Conservation (phyloP, 2,797 vertebrate genomes). For the Sebastes steindachneri region DNA sequence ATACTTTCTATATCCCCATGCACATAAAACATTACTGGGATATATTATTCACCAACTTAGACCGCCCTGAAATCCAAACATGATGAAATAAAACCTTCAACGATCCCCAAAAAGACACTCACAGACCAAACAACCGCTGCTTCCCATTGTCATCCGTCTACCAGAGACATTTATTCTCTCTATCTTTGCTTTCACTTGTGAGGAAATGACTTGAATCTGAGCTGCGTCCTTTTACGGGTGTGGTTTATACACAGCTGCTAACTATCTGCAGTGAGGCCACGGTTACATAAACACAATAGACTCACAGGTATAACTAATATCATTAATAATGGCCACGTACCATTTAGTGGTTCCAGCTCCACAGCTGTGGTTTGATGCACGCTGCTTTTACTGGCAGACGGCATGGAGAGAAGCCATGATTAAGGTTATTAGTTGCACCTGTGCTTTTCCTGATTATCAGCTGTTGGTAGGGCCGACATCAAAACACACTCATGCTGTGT, state of each 20-base stretch:
- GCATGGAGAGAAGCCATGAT: neutral
- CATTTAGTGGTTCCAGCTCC: neutral
- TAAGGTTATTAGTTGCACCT: neutral
- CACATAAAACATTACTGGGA: conserved; percentile 57
- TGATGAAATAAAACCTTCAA: conserved; percentile 30
- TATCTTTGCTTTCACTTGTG: neutral
- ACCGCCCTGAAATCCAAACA: conserved; percentile 40
- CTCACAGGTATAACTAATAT: neutral
- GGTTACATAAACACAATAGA: neutral
- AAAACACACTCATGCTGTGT: neutral
- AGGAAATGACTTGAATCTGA: neutral
- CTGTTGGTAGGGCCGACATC: neutral
- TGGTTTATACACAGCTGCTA: neutral
- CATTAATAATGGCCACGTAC: neutral
- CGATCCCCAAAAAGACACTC: neutral
- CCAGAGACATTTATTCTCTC: neutral
- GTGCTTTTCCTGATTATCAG: neutral
- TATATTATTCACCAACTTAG: conserved; percentile 48
- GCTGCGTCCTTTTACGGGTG: neutral
- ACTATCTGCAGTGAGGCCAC: neutral
- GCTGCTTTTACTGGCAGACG: conserved; percentile 2
- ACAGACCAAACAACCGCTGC: neutral
- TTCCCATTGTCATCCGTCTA: conserved; percentile 39
- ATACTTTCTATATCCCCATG: conserved; percentile 69
- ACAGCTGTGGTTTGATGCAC: neutral